Evolutionary conservation across 2,113 vertebrate species (phyloP), one percentile per base, ranked within the genome.

Genomic region (Perca schrenkii): DNA sequence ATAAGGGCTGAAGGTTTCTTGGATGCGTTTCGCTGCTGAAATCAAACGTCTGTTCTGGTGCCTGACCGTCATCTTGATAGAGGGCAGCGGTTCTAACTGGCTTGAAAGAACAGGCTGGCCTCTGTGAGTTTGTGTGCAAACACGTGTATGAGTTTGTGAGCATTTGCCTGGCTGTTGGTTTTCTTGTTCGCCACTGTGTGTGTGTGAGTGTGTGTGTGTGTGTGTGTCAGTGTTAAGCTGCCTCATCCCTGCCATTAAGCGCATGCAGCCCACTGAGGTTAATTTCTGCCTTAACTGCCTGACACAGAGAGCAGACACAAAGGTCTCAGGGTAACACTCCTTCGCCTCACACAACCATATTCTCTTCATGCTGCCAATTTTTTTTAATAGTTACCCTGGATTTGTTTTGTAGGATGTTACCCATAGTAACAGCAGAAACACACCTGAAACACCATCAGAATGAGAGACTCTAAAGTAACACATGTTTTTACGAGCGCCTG

Each of bases 1-100:
- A 94, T 89, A 52, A 87, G 85, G 82, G 61, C 79, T 86, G 84
- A 87, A 84, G 68, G 83, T 77, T 93, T 93, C 89, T 91, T 92
- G 88, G 87, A 91, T 52, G 77, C 11, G 13, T 81, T 86, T 67
- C 22, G 31, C 65, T 61, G 66, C 78, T 56, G 69, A 89, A 83
- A 78, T 86, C 86, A 83, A 88, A 86, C 49, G 52, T 77, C 71
- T 83, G 85, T 80, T 85, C 82, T 80, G 89, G 61, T 85, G 83
- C 85, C 79, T 54, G 85, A 88, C 74, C 60, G 66, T 87, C 88
- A 82, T 78, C 82, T 84, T 89, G 88, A 90, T 87, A 76, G 82
- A 81, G 64, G 74, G 80, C 71, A 15, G 50, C 58, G 60, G 68
- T 56, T 63, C 68, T 79, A 19, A 66, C 67, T 13, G 66, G 74